These are phyloP conservation scores for Dryobota labecula DNA, from an alignment of 2,888 invertebrate genomes.

Conservation along the genomic window DNA sequence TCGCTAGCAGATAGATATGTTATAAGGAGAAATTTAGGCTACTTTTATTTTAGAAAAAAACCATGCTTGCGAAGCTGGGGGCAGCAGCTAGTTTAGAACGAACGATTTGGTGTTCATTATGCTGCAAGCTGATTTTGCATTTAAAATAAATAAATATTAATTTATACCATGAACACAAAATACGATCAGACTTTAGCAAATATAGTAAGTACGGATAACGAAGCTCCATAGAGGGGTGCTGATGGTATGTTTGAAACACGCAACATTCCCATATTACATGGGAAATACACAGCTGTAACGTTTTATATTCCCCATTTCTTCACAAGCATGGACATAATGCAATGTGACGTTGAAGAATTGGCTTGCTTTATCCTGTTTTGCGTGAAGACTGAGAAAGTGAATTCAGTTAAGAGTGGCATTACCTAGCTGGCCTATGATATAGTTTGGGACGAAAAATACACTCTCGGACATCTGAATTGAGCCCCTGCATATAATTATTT, in stretches of 20 bases:
- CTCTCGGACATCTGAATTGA: too few relatives aligned
- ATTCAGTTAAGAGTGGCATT: background rate
- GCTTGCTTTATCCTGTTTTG: constrained; percentile 12
- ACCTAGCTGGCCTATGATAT: background rate
- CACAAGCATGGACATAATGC: constrained; percentile 41
- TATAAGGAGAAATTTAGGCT: too few relatives aligned
- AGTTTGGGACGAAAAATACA: background rate
- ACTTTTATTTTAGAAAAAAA: too few relatives aligned
- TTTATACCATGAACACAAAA: background rate
- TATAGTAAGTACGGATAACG: background rate
- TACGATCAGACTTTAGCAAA: background rate
- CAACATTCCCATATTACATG: constrained; percentile 28
- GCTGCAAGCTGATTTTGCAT: too few relatives aligned
- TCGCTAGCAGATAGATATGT: too few relatives aligned
- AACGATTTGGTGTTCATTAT: too few relatives aligned
- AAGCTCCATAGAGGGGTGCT: constrained; percentile 16
- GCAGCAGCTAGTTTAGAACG: too few relatives aligned
- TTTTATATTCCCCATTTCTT: constrained; percentile 42
- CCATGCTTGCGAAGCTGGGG: too few relatives aligned
- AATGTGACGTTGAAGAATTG: constrained; percentile 58
- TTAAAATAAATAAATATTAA: too few relatives aligned
- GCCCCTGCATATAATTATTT: too few relatives aligned
- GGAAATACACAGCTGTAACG: constrained; percentile 47
- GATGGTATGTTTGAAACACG: constrained; percentile 40
- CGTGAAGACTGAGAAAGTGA: background rate